These are phyloP conservation scores for Nasonia giraulti DNA, from an alignment of 1,140 invertebrate genomes.

Conservation along the genomic window DNA sequence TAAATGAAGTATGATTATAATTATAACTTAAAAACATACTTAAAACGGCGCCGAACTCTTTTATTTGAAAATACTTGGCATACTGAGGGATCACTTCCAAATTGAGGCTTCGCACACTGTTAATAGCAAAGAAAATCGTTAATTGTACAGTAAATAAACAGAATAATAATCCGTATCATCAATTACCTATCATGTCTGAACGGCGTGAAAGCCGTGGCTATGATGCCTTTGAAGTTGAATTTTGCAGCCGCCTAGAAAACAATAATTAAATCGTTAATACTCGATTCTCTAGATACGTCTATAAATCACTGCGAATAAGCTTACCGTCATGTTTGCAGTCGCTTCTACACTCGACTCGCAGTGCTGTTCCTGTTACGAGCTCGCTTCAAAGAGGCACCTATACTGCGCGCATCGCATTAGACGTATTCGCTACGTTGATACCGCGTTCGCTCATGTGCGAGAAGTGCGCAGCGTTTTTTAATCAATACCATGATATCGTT, in stretches of 20 bases:
- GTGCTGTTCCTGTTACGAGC: too few relatives aligned
- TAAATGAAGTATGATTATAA: too few relatives aligned
- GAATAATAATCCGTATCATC: not conserved
- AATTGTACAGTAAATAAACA: too few relatives aligned
- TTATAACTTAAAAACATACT: not conserved
- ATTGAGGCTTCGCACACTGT: not conserved
- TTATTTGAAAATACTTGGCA: constrained; percentile 13
- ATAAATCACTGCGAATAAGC: not conserved
- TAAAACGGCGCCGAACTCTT: not conserved
- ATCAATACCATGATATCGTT: too few relatives aligned
- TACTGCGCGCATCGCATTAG: too few relatives aligned
- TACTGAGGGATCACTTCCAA: not conserved
- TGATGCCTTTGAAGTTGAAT: constrained; percentile 9
- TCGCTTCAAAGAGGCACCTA: too few relatives aligned
- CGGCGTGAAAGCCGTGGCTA: constrained; percentile 15
- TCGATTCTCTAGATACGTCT: not conserved
- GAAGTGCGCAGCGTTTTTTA: too few relatives aligned
- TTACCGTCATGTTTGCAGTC: not conserved
- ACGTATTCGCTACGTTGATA: too few relatives aligned
- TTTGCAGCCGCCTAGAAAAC: not conserved
- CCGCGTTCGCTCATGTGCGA: too few relatives aligned
- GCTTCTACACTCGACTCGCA: too few relatives aligned
- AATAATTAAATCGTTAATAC: not conserved
- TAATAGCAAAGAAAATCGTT: not conserved
- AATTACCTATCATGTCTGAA: constrained; percentile 6